Evolutionary conservation across 2,888 invertebrate genomes (phyloP), one percentile per base, ranked within the genome.

Genomic region (Yponomeuta cagnagella): DNA sequence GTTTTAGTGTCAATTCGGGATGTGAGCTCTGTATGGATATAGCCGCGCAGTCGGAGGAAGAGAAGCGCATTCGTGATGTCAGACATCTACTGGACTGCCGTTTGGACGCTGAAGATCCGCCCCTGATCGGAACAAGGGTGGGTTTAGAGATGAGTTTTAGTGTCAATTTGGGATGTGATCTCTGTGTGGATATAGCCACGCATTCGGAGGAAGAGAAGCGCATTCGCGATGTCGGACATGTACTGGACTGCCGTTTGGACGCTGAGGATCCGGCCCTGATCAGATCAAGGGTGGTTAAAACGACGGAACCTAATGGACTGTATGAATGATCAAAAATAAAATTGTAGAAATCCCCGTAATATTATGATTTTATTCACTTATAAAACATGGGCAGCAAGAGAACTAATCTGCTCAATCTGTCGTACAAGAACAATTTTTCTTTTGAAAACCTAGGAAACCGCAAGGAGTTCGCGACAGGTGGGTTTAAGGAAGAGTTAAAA

Each of bases 11-110:
- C 23, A 23, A 23, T 23, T 23, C 1, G 23, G 23, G 23, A 23
- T 23, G 81, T 86, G 30, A 93, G 79, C 48, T 84, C 89, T 0
- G 92, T 88, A 80, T 33, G 33, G 33, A 33, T 5, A 33, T 33
- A 33, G 33, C 33, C 33, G 75, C 89, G 91, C 88, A 91, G 92
- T 33, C 87, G 83, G 3, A 93, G 82, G 80, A 92, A 93, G 1
- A 87, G 83, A 15, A 90, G 78, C 0, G 93, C 93, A 73, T 86
- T 88, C 5, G 90, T 85, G 37, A 93, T 82, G 78, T 93, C 93
- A 30, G 88, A 75, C 0, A 87, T 80, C 74, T 92, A 92, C 72
- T 86, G 85, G 52, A 92, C 86, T 3, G 91, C 79, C 0, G 87
- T 86, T 73, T 90, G 90, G 0, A 81, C 88, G 72, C 86, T 87